Evolutionary conservation across 2,888 invertebrate species (phyloP).

Genomic region (Cryptocephalus primarius): DNA sequence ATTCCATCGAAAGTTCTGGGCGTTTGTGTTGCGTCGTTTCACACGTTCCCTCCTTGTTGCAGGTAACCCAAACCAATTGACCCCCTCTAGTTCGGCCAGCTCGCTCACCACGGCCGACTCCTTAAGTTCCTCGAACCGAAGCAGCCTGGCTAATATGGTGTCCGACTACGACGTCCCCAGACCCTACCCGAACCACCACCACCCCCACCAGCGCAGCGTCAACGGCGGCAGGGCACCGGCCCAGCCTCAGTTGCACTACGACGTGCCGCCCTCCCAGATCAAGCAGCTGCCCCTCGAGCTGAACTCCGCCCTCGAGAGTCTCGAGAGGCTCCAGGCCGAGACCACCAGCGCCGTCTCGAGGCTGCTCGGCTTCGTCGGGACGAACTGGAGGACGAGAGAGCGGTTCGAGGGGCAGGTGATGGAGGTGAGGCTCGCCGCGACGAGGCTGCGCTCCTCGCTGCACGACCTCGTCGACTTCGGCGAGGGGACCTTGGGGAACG

Average conservation of each 20-base stretch:
- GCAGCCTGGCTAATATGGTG: slow-evolving; percentile 38
- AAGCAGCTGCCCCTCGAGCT: slow-evolving; percentile 64
- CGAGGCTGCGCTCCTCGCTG: slow-evolving; percentile 65
- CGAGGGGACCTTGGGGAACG: slow-evolving; percentile 80
- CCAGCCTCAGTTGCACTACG: slow-evolving; percentile 41
- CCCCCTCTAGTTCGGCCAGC: slow-evolving; percentile 57
- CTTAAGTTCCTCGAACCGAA: slow-evolving; percentile 43
- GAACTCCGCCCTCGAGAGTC: slow-evolving; percentile 62
- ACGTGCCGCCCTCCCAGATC: slow-evolving; percentile 46
- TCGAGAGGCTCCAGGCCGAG: slow-evolving; percentile 66
- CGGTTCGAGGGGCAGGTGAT: slow-evolving; percentile 67
- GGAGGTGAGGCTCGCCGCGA: slow-evolving; percentile 74
- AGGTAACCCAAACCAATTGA: slow-evolving; percentile 43
- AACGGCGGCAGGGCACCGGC: slow-evolving; percentile 6
- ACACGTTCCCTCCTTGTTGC: slow-evolving; percentile 11
- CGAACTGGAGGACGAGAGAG: slow-evolving; percentile 72
- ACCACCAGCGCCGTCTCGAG: slow-evolving; percentile 72
- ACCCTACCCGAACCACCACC: slow-evolving; percentile 35
- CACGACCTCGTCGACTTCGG: slow-evolving; percentile 84
- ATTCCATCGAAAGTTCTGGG: no score
- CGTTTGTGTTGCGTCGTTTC: no score
- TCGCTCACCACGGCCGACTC: slow-evolving; percentile 52
- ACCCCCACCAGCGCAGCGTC: slow-evolving; percentile 4
- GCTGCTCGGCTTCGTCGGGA: slow-evolving; percentile 64
- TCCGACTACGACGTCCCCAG: slow-evolving; percentile 62